Conservation (phyloP, 2,113 vertebrate genomes). For the Xiphorhynchus elegans region DNA sequence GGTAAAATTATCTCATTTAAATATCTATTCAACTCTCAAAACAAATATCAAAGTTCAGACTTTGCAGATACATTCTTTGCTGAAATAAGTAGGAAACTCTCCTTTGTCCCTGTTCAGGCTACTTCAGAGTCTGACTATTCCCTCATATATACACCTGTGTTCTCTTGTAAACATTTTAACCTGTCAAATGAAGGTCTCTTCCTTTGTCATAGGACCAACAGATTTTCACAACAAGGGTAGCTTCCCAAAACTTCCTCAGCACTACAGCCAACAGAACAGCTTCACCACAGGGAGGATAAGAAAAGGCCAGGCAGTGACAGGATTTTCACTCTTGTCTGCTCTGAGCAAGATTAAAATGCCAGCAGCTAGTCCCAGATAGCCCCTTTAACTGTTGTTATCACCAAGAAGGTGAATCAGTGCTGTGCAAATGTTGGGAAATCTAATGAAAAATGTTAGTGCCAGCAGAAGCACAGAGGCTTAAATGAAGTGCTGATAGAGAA, state of each 20-base stretch:
- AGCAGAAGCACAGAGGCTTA: slow-evolving; percentile 59
- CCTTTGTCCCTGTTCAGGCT: neutral
- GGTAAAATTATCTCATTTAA: slow-evolving; percentile 31
- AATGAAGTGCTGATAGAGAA: slow-evolving; percentile 69
- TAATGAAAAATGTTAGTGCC: slow-evolving; percentile 54
- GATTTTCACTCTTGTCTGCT: slow-evolving; percentile 23
- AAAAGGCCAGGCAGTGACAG: neutral
- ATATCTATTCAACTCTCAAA: slow-evolving; percentile 32
- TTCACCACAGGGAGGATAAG: slow-evolving; percentile 14
- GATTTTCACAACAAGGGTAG: neutral
- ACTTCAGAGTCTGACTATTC: slow-evolving; percentile 26
- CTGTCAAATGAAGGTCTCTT: slow-evolving; percentile 63
- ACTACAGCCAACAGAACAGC: neutral
- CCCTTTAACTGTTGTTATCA: slow-evolving; percentile 51
- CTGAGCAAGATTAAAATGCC: slow-evolving; percentile 56
- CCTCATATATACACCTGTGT: slow-evolving; percentile 44
- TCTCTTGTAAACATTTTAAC: slow-evolving; percentile 63
- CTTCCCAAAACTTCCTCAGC: neutral
- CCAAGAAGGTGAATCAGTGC: slow-evolving; percentile 45
- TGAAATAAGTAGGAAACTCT: neutral
- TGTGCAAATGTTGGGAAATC: slow-evolving; percentile 42
- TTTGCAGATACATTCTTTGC: neutral
- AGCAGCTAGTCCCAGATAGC: slow-evolving; percentile 31
- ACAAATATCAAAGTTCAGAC: slow-evolving; percentile 33
- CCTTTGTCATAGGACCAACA: slow-evolving; percentile 60